phyloP scores from a whole-genome alignment of 2,888 invertebrate species.

The Dryomyza anilis region DNA sequence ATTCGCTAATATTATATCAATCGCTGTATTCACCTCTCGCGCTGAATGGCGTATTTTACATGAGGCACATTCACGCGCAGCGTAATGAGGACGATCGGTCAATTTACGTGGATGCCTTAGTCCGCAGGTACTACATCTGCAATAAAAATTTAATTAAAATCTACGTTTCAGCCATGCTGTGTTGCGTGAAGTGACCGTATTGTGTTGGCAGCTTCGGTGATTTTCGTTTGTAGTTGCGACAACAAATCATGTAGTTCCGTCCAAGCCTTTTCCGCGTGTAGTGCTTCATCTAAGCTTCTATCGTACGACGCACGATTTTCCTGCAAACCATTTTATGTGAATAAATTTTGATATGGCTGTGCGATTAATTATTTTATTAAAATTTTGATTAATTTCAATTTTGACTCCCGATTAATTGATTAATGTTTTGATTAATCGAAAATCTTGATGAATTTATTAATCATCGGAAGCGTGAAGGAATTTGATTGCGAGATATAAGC shows the following conservation, averaged over 20 bases:
- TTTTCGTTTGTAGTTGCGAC: constrained; percentile 88
- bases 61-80: constrained; percentile 87
- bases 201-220: constrained; percentile 92
- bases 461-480: too few relatives aligned
- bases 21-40: constrained; percentile 69
- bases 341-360: neutral
- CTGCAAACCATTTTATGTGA: constrained; percentile 61
- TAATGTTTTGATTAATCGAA: too few relatives aligned
- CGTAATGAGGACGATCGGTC: constrained; percentile 86
- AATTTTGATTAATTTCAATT: too few relatives aligned
- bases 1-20: neutral
- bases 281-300: constrained; percentile 74
- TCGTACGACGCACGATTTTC: constrained; percentile 77
- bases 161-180: too few relatives aligned
- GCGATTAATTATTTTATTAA: constrained; percentile 39
- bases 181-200: constrained; percentile 64
- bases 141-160: too few relatives aligned
- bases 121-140: constrained; percentile 90
- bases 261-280: constrained; percentile 86
- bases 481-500: too few relatives aligned
- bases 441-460: too few relatives aligned
- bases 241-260: constrained; percentile 85
- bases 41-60: constrained; percentile 90
- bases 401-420: too few relatives aligned
- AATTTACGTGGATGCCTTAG: constrained; percentile 85